Evolutionary conservation across 2,888 invertebrate genomes (phyloP), one percentile per base, ranked within the genome.

Genomic region (Aquatica leii): DNA sequence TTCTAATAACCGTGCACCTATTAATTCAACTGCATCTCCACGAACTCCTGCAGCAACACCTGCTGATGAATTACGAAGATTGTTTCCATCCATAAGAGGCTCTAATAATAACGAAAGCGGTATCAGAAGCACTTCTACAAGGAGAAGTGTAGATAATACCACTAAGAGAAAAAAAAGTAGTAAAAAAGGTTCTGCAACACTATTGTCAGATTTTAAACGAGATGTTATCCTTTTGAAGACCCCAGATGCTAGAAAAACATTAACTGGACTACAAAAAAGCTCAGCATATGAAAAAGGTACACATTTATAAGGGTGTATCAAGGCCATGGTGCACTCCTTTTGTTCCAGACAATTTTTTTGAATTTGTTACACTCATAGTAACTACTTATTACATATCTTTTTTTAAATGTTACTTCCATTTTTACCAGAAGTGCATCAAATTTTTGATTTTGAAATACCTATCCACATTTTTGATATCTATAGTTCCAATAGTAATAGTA

Each of bases 81-180:
- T 40, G n/a, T 40, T 40, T 40, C 40, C 40, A 8, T 40, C 40
- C 14, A 40, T 40, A 8, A 40, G 40, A n/a, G n/a, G n/a, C n/a
- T n/a, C n/a, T n/a, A n/a, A n/a, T n/a, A n/a, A n/a, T n/a, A n/a
- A n/a, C n/a, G n/a, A n/a, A n/a, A n/a, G n/a, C n/a, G n/a, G n/a
- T n/a, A n/a, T n/a, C n/a, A n/a, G n/a, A n/a, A n/a, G n/a, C n/a
- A n/a, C n/a, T n/a, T n/a, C n/a, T n/a, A n/a, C n/a, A n/a, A n/a
- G n/a, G n/a, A n/a, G n/a, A n/a, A 40, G 40, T n/a, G n/a, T 14
- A 3, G 8, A 8, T 40, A 40, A 40, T 6, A 31, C 34, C 2
- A 40, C 40, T 12, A 8, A 40, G 14, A 40, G 14, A 4, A 40
- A 14, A 8, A 40, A 40, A 40, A 40, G 14, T 12, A n/a, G 6